Percentiles rank a stretch among this genome's conserved stretches.
Conservation (phyloP, 1,140 invertebrate species). For the Camponotus vicinus region DNA sequence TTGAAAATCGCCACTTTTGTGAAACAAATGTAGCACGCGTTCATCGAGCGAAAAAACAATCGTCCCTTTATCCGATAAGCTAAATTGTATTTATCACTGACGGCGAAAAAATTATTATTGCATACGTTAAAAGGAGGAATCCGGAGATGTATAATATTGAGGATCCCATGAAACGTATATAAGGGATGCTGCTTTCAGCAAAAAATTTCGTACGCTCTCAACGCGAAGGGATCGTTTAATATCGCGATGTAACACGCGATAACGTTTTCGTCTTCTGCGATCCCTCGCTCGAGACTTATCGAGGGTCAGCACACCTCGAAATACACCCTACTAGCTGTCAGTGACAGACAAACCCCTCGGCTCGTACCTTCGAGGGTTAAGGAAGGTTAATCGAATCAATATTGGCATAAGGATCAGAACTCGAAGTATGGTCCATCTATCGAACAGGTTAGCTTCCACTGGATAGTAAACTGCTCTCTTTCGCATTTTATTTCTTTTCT, state of each 20-base stretch:
- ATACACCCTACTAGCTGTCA: slow-evolving; percentile 52
- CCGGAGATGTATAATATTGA: background rate
- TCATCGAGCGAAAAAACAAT: background rate
- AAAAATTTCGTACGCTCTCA: background rate
- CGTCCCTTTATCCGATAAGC: background rate
- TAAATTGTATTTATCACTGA: background rate
- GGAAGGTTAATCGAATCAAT: slow-evolving; percentile 63
- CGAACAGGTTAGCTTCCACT: slow-evolving; percentile 34
- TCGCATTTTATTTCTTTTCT: slow-evolving; percentile 46
- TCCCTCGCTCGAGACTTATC: slow-evolving; percentile 30
- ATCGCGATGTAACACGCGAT: background rate
- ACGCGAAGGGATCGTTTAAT: background rate
- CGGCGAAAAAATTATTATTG: background rate
- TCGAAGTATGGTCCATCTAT: slow-evolving; percentile 30
- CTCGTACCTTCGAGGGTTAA: slow-evolving; percentile 30
- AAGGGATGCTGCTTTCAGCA: background rate
- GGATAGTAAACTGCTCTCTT: slow-evolving; percentile 29
- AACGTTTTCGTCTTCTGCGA: slow-evolving; percentile 38
- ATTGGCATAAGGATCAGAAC: slow-evolving; percentile 50
- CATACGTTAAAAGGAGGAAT: background rate
- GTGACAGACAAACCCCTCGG: slow-evolving; percentile 47
- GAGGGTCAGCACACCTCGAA: slow-evolving; percentile 32
- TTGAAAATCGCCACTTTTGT: slow-evolving; percentile 2
- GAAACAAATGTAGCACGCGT: background rate
- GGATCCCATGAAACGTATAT: too few relatives aligned